phyloP scores from a whole-genome alignment of 2,113 vertebrate genomes.

The Sisor rabdophorus region DNA sequence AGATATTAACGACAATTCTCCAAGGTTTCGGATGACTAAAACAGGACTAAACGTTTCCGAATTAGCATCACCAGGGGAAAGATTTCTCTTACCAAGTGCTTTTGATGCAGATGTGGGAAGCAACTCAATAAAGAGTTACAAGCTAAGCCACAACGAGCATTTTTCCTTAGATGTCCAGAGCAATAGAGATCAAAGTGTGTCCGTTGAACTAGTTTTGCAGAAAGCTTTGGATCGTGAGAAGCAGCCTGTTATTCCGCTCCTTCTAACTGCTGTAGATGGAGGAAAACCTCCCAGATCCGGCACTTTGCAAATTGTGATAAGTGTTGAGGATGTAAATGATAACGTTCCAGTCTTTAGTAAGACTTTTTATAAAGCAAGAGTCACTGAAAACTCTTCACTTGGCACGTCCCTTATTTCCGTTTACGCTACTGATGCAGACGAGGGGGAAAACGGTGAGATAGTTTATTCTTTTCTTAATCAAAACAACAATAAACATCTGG shows the following conservation, averaged over 20 bases:
- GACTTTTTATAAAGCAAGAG: slow-evolving; percentile 46
- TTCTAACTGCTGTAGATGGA: slow-evolving; percentile 55
- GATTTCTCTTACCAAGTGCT: slow-evolving; percentile 19
- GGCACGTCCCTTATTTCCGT: slow-evolving; percentile 34
- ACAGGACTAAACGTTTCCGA: slow-evolving; percentile 8
- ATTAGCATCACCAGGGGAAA: slow-evolving; percentile 18
- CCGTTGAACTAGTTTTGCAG: slow-evolving; percentile 50
- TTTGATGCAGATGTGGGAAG: slow-evolving; percentile 32
- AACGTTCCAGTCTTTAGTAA: slow-evolving; percentile 63
- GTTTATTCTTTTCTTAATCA: slow-evolving; percentile 42
- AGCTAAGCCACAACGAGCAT: slow-evolving; percentile 37
- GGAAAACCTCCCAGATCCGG: slow-evolving; percentile 53
- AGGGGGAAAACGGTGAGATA: slow-evolving; percentile 48
- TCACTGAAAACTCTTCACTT: slow-evolving; percentile 38
- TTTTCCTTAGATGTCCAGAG: slow-evolving; percentile 47
- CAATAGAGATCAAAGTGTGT: slow-evolving; percentile 31
- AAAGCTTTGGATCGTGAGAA: slow-evolving; percentile 61
- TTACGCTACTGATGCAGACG: slow-evolving; percentile 47
- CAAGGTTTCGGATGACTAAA: slow-evolving; percentile 31
- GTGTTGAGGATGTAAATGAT: slow-evolving; percentile 67
- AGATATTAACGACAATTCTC: slow-evolving; percentile 51
- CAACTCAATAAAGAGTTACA: slow-evolving; percentile 43
- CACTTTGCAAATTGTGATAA: slow-evolving; percentile 53
- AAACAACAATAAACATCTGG: slow-evolving; percentile 5
- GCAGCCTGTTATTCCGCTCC: slow-evolving; percentile 46